phyloP scores from a whole-genome alignment of 2,888 invertebrate species.

The Eupithecia pulchellata region DNA sequence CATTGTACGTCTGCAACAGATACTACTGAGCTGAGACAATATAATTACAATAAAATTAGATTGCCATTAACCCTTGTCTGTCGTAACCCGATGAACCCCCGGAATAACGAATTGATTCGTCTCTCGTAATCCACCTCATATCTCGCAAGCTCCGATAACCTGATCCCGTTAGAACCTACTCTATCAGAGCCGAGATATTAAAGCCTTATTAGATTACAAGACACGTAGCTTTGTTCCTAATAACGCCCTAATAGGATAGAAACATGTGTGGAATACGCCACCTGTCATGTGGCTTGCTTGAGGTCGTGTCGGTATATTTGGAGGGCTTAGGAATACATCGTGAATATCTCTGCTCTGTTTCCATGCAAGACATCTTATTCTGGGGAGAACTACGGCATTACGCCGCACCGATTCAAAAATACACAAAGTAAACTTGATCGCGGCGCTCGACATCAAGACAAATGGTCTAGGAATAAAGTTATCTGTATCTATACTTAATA shows the following conservation, averaged over 20 bases:
- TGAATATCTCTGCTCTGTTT: neutral
- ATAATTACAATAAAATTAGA: too few species aligned
- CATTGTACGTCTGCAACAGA: neutral
- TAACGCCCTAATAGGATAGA: conserved; percentile 20
- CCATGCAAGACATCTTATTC: too few species aligned
- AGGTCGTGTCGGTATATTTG: neutral
- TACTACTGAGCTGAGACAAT: neutral
- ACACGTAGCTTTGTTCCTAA: conserved; percentile 21
- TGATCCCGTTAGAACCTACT: conserved; percentile 16
- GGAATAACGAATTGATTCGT: conserved; percentile 3
- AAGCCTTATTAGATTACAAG: conserved; percentile 36
- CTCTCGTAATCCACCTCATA: conserved; percentile 4
- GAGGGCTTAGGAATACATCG: neutral
- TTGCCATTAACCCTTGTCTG: conserved; percentile 1
- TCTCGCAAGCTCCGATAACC: conserved; percentile 6
- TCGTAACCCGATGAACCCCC: neutral
- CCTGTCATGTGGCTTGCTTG: neutral
- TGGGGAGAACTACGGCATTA: too few species aligned
- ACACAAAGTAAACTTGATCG: too few species aligned
- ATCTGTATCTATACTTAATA: too few species aligned
- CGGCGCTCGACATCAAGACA: too few species aligned
- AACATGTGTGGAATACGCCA: neutral
- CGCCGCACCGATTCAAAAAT: too few species aligned
- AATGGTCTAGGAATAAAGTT: too few species aligned
- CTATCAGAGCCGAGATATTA: conserved; percentile 20